Evolutionary conservation across 2,888 invertebrate genomes (phyloP), one percentile per base, ranked within the genome.

Genomic region (Homarus gammarus): DNA sequence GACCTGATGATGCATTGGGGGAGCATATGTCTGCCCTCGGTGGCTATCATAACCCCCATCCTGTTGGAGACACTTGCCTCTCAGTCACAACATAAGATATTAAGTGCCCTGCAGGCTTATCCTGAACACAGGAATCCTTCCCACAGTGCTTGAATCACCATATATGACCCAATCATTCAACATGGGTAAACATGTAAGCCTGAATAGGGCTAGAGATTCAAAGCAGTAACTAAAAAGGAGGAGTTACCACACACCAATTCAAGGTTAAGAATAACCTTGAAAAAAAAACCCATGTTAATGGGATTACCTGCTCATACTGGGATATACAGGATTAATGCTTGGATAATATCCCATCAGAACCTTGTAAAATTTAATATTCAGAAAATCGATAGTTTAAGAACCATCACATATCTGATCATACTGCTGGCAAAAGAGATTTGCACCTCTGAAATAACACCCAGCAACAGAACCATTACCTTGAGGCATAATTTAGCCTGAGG

Each of bases 31-130:
- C 61, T 72, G 49, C 27, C 87, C 72, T 40, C 81, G 87, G 70
- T 38, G 64, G 61, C 33, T 70, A 73, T 51, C 87, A 81, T 73
- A 78, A 70, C 81, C 81, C 79, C 81, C 87, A 79, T 81, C 87
- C 87, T 87, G 87, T 87, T 51, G 87, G 79, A 87, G 87, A 87
- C 87, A 87, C 87, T 87, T 56, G 51, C 49, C 86, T 49, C 86
- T 86, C 86, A 85, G 77, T 86, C 56, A 56, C 56, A 56, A 56
- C 56, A 56, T 56, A 56, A n/a, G 3, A 56, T 18, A 56, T 56
- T 56, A 56, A 56, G 22, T 56, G 56, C 56, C 18, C 56, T 56
- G 56, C 22, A 18, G 56, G 56, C 56, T 56, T 15, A 56, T 56
- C 56, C 56, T 56, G 56, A 56, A 56, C 22, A 56, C 56, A 56